Evolutionary conservation across 2,797 vertebrate species (phyloP).

Genomic region (Amniataba percoides): DNA sequence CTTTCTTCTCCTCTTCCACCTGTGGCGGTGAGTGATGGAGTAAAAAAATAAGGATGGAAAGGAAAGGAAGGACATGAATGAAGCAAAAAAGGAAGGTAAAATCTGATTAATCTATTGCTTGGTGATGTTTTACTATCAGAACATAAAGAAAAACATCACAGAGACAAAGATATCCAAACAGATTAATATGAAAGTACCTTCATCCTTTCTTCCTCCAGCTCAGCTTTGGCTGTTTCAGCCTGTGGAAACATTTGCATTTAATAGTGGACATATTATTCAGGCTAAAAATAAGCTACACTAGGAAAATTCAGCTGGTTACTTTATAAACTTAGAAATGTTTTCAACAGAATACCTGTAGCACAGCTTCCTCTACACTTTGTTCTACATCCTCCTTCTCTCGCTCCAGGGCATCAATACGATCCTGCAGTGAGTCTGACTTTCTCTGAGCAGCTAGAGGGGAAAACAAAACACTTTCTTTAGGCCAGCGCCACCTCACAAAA

Average conservation of each 20-base stretch:
- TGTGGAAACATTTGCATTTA: slow-evolving; percentile 20
- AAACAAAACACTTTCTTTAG: slow-evolving; percentile 33
- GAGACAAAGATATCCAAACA: slow-evolving; percentile 1
- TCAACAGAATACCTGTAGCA: slow-evolving; percentile 83
- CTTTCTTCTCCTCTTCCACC: slow-evolving; percentile 80
- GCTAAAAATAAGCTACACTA: background rate
- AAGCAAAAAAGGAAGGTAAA: background rate
- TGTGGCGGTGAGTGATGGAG: slow-evolving; percentile 14
- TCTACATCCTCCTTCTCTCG: slow-evolving; percentile 89
- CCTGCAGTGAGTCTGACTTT: slow-evolving; percentile 87
- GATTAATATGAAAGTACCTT: slow-evolving; percentile 53
- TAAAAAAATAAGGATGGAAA: background rate
- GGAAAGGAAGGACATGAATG: background rate
- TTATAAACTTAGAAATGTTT: background rate
- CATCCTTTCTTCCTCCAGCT: slow-evolving; percentile 85
- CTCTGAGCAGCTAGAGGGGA: slow-evolving; percentile 79
- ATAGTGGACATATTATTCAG: background rate
- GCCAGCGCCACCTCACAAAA: background rate
- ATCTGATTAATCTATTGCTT: slow-evolving; percentile 4
- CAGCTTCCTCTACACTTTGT: slow-evolving; percentile 89
- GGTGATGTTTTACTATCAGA: background rate
- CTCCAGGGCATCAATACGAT: slow-evolving; percentile 90
- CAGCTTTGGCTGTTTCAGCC: slow-evolving; percentile 86
- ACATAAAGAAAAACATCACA: background rate
- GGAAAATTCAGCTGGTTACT: background rate